phyloP scores from a whole-genome alignment of 2,888 invertebrate species.

The Ophioninae sp. region DNA sequence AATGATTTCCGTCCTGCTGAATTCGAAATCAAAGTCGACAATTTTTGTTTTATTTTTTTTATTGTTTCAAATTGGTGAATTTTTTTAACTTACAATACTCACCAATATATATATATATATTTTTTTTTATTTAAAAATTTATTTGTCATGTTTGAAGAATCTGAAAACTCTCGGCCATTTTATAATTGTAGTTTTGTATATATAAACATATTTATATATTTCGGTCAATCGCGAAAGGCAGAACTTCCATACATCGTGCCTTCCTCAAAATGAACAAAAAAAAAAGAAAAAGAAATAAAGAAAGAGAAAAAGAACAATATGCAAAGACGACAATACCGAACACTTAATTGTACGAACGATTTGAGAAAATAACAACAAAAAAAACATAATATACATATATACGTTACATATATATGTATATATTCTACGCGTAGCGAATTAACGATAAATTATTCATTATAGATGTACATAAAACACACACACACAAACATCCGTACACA shows the following conservation, averaged over 20 bases:
- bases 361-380: slow-evolving; percentile 31
- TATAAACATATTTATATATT: slow-evolving; percentile 22
- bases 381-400: slow-evolving; percentile 32
- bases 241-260: slow-evolving; percentile 78
- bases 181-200: neutral
- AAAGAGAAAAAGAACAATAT: slow-evolving; percentile 49
- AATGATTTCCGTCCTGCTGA: neutral
- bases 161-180: neutral
- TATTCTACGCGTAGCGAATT: slow-evolving; percentile 40
- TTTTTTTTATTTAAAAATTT: neutral
- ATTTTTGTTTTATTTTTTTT: neutral
- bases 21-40: neutral
- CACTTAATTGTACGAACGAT: slow-evolving; percentile 59
- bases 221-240: slow-evolving; percentile 68
- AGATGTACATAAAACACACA: slow-evolving; percentile 68
- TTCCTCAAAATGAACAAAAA: slow-evolving; percentile 67
- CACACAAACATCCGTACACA: slow-evolving; percentile 32
- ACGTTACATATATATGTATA: slow-evolving; percentile 39
- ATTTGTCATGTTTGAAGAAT: neutral
- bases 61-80: neutral
- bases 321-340: slow-evolving; percentile 76
- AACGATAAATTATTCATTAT: slow-evolving; percentile 28
- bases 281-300: slow-evolving; percentile 31
- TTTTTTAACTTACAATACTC: neutral
- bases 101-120: neutral